Evolutionary conservation across 2,113 vertebrate species (phyloP).

Genomic region (Felis catus): DNA sequence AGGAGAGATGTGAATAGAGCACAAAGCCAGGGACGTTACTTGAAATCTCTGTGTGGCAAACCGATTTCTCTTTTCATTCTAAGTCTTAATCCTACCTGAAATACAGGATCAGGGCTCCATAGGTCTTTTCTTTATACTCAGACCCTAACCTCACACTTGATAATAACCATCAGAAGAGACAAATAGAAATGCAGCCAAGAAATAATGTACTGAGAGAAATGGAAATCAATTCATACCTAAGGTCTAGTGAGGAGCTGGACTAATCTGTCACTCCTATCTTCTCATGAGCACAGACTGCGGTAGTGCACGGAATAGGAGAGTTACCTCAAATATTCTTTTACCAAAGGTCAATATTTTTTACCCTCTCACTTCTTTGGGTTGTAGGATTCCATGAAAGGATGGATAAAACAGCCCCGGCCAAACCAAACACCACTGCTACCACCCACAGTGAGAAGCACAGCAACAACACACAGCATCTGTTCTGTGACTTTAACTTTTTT

Average conservation of each 20-base stretch:
- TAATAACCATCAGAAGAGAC: not conserved
- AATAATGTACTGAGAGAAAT: not conserved
- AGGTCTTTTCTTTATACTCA: not conserved
- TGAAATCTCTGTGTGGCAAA: not conserved
- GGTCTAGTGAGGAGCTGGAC: not conserved
- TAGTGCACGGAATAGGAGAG: not conserved
- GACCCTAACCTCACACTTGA: not conserved
- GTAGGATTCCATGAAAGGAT: not conserved
- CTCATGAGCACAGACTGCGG: not conserved
- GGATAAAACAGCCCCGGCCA: not conserved
- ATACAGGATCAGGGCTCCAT: not conserved
- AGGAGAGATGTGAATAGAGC: not conserved
- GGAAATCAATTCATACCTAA: not conserved
- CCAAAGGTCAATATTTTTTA: not conserved
- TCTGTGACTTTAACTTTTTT: not conserved
- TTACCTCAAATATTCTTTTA: not conserved
- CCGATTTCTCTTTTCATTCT: not conserved
- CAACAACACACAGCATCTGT: not conserved
- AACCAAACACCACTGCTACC: rapidly evolving
- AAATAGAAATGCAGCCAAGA: not conserved
- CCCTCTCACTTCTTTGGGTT: not conserved
- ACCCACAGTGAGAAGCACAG: not conserved
- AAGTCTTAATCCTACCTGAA: not conserved
- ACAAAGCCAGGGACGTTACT: not conserved
- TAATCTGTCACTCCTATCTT: not conserved